Evolutionary conservation across 2,113 vertebrate genomes (phyloP).

Genomic region (Onychostruthus taczanowskii): DNA sequence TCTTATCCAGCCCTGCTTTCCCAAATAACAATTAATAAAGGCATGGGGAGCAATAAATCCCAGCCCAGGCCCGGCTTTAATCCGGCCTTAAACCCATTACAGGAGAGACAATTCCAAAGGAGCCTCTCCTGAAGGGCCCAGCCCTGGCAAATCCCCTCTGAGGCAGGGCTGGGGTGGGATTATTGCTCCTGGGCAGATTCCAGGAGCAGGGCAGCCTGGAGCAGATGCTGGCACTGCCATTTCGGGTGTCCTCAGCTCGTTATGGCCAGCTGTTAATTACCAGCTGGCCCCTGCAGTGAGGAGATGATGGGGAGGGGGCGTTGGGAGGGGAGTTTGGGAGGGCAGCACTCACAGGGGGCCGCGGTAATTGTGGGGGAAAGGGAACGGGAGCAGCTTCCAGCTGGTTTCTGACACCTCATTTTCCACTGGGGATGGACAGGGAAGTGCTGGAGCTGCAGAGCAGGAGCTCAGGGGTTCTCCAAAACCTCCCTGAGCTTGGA

Average conservation of each 20-base stretch:
- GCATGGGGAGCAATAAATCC: neutral
- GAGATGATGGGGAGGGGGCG: neutral
- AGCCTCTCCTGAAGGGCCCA: neutral
- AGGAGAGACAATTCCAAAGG: neutral
- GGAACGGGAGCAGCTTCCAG: neutral
- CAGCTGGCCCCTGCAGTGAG: neutral
- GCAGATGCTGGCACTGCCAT: neutral
- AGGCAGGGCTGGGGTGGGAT: conserved; percentile 25
- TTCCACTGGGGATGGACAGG: neutral
- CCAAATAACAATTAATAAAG: neutral
- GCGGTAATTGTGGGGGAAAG: neutral
- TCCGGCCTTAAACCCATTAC: conserved; percentile 11
- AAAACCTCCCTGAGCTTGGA: no score
- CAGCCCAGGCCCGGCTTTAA: neutral
- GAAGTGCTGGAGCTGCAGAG: no score
- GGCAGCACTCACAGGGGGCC: neutral
- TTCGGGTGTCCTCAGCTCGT: neutral
- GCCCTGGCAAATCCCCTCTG: neutral
- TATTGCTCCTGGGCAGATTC: neutral
- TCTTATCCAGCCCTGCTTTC: neutral
- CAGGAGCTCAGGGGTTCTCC: no score
- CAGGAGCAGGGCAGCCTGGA: conserved; percentile 1
- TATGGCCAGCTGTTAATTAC: conserved; percentile 9
- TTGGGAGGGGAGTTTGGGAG: neutral
- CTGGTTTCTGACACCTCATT: neutral